phyloP scores from a whole-genome alignment of 2,888 invertebrate species.

The Pantelozetes paolii region DNA sequence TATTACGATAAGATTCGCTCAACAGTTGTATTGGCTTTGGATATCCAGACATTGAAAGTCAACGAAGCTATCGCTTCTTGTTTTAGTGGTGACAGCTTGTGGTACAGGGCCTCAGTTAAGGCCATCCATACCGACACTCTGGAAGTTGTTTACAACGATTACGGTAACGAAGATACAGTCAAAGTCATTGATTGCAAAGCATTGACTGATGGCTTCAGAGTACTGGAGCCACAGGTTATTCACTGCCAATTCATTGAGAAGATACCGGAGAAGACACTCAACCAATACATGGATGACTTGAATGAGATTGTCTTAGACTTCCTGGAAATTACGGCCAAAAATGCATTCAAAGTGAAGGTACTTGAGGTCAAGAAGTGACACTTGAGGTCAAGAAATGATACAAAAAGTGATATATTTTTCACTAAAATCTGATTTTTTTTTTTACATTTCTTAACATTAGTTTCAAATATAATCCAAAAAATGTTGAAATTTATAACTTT shows the following conservation, averaged over 20 bases:
- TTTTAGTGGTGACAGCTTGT: constrained; percentile 41
- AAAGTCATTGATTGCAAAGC: background rate
- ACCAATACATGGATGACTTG: background rate
- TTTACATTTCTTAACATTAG: background rate
- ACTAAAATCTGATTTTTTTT: background rate
- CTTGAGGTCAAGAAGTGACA: background rate
- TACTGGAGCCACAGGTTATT: background rate
- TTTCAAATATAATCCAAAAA: no score
- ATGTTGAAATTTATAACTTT: no score
- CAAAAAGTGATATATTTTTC: background rate
- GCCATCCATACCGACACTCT: constrained; percentile 11
- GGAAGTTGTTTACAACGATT: constrained; percentile 43
- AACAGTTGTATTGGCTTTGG: background rate
- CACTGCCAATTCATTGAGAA: background rate
- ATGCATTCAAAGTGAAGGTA: background rate
- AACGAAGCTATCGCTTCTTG: constrained; percentile 42
- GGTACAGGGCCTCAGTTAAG: constrained; percentile 43
- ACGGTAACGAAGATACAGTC: constrained; percentile 42
- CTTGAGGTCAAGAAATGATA: background rate
- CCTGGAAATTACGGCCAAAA: background rate
- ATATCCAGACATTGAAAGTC: background rate
- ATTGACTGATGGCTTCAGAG: background rate
- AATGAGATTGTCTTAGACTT: background rate
- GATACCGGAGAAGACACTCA: background rate
- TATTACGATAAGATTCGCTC: background rate